Conservation (phyloP, 2,797 vertebrate species). For the Garrulus glandarius region DNA sequence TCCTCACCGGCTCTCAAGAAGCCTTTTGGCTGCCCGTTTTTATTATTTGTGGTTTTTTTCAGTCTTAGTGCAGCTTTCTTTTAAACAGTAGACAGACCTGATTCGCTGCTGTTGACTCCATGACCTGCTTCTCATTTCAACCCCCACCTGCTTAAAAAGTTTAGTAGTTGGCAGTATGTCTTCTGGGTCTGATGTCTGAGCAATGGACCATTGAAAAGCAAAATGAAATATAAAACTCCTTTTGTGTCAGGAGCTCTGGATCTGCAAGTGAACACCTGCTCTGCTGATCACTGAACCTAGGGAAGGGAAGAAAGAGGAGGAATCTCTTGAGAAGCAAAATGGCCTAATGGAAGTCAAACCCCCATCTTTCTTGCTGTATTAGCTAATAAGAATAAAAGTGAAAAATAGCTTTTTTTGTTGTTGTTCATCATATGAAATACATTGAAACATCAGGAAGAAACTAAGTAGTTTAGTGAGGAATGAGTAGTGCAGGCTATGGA, state of each 20-base stretch:
- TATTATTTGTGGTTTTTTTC: slow-evolving; percentile 20
- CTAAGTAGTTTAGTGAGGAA: neutral
- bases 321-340: neutral
- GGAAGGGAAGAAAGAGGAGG: neutral
- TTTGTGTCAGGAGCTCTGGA: neutral
- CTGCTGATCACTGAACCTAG: neutral
- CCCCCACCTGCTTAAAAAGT: slow-evolving; percentile 36
- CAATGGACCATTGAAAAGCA: slow-evolving; percentile 24
- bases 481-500: neutral
- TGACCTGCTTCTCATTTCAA: slow-evolving; percentile 33
- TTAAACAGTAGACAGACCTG: neutral
- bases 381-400: neutral
- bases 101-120: slow-evolving; percentile 18
- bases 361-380: neutral
- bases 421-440: neutral
- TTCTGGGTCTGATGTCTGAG: neutral
- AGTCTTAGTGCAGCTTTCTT: neutral
- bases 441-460: neutral
- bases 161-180: slow-evolving; percentile 22
- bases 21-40: slow-evolving; percentile 15
- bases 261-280: neutral
- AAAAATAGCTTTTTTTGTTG: neutral
- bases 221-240: slow-evolving; percentile 20
- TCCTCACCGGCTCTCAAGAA: neutral
- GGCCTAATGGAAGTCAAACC: neutral